phyloP scores from a whole-genome alignment of 1,140 invertebrate genomes.

The Heliconius hermathena region DNA sequence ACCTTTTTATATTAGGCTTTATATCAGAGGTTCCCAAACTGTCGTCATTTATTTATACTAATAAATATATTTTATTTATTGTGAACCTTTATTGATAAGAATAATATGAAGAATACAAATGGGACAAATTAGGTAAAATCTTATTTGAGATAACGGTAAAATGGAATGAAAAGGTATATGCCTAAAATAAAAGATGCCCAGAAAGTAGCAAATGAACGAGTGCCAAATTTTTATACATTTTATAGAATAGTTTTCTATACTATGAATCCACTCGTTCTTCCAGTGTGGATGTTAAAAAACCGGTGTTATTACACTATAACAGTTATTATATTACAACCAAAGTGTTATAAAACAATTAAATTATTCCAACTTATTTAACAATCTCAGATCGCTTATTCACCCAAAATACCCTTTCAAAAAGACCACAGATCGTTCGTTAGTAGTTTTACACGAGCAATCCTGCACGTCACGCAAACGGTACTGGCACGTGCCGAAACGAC shows the following conservation, averaged over 20 bases:
- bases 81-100: too few relatives aligned
- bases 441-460: constrained; percentile 49
- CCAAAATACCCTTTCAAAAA: constrained; percentile 39
- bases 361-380: background rate
- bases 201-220: too few relatives aligned
- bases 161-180: too few relatives aligned
- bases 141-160: too few relatives aligned
- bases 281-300: background rate
- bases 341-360: constrained; percentile 6
- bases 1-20: constrained; percentile 13
- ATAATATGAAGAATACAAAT: too few relatives aligned
- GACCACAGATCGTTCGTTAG: constrained; percentile 54
- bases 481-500: constrained; percentile 56
- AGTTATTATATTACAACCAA: background rate
- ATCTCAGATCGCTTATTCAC: background rate
- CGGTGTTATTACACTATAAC: background rate
- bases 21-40: constrained; percentile 14
- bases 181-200: too few relatives aligned
- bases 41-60: background rate
- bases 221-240: too few relatives aligned
- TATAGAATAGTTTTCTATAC: too few relatives aligned
- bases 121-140: too few relatives aligned
- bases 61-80: background rate
- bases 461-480: constrained; percentile 56
- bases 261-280: background rate